phyloP scores from a whole-genome alignment of 1,140 invertebrate species.

The Diachasma alloeum region DNA sequence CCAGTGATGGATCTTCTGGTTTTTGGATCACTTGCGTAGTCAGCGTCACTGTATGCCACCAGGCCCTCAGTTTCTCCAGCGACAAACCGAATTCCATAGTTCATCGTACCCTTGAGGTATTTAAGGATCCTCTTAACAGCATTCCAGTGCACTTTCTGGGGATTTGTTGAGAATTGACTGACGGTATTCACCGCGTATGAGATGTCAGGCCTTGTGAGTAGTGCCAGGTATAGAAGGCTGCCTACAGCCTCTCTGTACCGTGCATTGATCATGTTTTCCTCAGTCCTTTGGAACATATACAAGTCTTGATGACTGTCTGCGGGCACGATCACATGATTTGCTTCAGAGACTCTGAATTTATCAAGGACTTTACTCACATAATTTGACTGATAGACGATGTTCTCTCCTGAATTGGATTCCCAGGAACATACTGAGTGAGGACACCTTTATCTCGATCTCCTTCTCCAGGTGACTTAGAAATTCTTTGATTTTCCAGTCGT shows the following conservation, averaged over 20 bases:
- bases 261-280: background rate
- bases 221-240: background rate
- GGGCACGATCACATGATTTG: background rate
- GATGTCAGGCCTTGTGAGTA: background rate
- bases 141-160: background rate
- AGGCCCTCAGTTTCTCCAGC: slow-evolving; percentile 27
- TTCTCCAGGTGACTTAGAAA: slow-evolving; percentile 33
- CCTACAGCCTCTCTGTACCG: slow-evolving; percentile 13
- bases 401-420: slow-evolving; percentile 43
- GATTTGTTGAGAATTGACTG: background rate
- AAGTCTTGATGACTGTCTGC: background rate
- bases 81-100: background rate
- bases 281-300: too few species aligned
- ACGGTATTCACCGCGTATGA: background rate
- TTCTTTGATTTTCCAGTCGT: slow-evolving; percentile 25
- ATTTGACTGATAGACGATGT: slow-evolving; percentile 39
- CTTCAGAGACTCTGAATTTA: slow-evolving; percentile 34
- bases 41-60: slow-evolving; percentile 46
- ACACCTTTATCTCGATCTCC: slow-evolving; percentile 4
- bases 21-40: slow-evolving; percentile 43
- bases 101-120: background rate
- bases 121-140: background rate
- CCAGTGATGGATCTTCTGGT: slow-evolving; percentile 42
- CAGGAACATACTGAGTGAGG: slow-evolving; percentile 38
- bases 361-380: slow-evolving; percentile 47